Evolutionary conservation across 2,888 invertebrate species (phyloP), one percentile per base, ranked within the genome.

Genomic region (Tuberolachnus salignus): DNA sequence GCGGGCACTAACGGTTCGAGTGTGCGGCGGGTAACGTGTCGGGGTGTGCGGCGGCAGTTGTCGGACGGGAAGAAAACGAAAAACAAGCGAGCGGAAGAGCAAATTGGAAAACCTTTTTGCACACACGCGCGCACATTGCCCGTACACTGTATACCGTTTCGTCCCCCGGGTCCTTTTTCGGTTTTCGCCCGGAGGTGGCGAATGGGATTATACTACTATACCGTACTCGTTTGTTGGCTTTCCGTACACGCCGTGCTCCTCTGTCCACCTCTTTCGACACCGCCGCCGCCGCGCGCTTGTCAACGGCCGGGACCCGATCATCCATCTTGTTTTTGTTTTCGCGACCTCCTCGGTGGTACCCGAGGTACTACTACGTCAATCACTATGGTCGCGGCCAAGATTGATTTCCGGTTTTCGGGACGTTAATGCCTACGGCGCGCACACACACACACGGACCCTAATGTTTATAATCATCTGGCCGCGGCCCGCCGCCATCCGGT

Each of bases 261-360:
- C 34, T 34, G 34, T 34, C 34, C 34, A 34, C 34, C 34, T 34
- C 53, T 34, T 69, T 59, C 49, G 42, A 51, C 57, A 49, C 34
- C 57, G 10, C 67, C 26, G 26, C 49, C n/a, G 42, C 23, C 19
- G 13, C 11, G 34, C 59, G 23, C 23, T 13, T 26, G 57, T 59
- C 46, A 71, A 59, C 44, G 63, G 19, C 53, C n/a, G n/a, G 57
- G 74, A 13, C 44, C 53, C 16, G 57, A 78, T 78, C 67, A 78
- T 78, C 69, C 78, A 78, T 78, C 78, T 78, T 78, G 57, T 69
- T 67, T 78, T 78, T 78, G 75, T 78, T 78, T 78, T 67, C 67
- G 9, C 59, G 59, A 69, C 78, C 78, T 34, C 61, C 55, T 53
- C 59, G 67, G 59, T 34, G 67, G 59, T 34, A 34, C 78, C 61